Evolutionary conservation across 2,888 invertebrate species (phyloP), one percentile per base, ranked within the genome.

Genomic region (Pandemis corylana): DNA sequence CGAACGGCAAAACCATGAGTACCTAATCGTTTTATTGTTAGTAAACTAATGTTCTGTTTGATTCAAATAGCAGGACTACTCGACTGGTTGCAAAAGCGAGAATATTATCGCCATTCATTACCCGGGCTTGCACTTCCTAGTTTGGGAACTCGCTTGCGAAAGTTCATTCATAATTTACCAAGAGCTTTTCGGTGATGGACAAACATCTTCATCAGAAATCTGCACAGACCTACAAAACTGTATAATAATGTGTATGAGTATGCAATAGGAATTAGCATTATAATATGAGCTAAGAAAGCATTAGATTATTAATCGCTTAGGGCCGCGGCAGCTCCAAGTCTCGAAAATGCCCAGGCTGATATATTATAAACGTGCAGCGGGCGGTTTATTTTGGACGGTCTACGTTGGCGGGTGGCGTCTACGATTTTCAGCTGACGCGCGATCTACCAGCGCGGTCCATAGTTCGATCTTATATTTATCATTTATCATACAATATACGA

Each of bases 351-450:
- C 85, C 85, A 85, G 86, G 84, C 84, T 88, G 85, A 89, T 89
- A 90, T 89, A 86, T 88, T 86, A 85, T 87, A 86, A 86, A 89
- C 85, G 84, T 82, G 85, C 81, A 76, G 78, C 79, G 71, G 80
- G 78, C 64, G 83, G 90, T 90, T 92, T 93, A 93, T 93, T 93
- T 93, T 87, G 80, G 90, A 89, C 87, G 81, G 79, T 56, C 53
- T 87, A 89, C 88, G 92, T 90, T 92, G 88, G 91, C 89, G 90
- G 85, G 83, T 84, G 88, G 86, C 89, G 88, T 88, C 87, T 88
- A 86, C 66, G 51, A 59, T 51, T 72, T 84, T 80, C 82, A 82
- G 83, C 86, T 85, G 85, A 87, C 87, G 88, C 83, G 82, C 82
- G 79, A 83, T 86, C 80, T 81, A 72, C 83, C 80, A 80, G 78